Evolutionary conservation across 2,888 invertebrate genomes (phyloP).

Genomic region (Caenorhabditis sp.): DNA sequence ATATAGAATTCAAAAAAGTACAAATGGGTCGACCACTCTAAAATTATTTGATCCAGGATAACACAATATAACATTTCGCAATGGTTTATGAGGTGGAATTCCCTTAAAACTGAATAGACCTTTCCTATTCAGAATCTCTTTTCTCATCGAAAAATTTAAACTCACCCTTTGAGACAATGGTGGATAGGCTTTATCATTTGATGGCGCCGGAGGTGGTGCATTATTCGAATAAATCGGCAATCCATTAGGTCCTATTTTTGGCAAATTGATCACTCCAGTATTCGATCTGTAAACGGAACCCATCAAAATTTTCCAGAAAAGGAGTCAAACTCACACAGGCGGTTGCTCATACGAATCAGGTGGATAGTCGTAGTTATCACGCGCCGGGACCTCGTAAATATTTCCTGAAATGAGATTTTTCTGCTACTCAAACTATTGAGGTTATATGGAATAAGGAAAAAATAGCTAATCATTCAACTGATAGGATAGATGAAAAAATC

Average conservation of each 20-base stretch:
- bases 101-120: too few relatives aligned
- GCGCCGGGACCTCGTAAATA: conserved; percentile 48
- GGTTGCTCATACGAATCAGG: conserved; percentile 21
- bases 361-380: conserved; percentile 53
- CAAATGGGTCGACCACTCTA: too few relatives aligned
- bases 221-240: conserved; percentile 44
- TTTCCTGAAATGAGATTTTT: conserved; percentile 21
- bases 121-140: too few relatives aligned
- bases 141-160: too few relatives aligned
- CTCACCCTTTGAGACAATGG: conserved; percentile 51
- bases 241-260: conserved; percentile 56
- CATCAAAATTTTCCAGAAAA: too few relatives aligned
- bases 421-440: neutral
- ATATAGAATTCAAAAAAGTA: too few relatives aligned
- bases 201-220: neutral
- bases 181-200: conserved; percentile 33
- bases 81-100: too few relatives aligned
- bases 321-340: neutral
- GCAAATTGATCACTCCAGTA: conserved; percentile 47
- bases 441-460: too few relatives aligned
- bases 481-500: neutral
- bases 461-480: neutral
- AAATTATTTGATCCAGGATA: too few relatives aligned
- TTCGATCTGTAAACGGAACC: conserved; percentile 20
- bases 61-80: too few relatives aligned